These are phyloP conservation scores for Torymus texanus DNA, from an alignment of 2,888 invertebrate genomes.

Conservation along the genomic window DNA sequence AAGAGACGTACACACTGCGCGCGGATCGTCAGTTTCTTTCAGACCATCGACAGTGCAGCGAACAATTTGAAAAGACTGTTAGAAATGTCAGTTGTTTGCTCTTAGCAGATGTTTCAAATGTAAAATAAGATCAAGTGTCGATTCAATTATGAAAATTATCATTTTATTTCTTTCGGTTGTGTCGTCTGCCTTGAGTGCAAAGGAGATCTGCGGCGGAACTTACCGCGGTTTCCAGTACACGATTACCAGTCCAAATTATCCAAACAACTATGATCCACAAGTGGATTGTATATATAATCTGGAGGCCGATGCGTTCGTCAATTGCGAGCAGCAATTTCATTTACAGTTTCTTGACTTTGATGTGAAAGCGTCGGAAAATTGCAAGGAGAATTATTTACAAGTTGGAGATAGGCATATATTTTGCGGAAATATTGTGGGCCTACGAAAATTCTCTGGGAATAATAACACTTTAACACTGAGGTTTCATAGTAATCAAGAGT, in stretches of 20 bases:
- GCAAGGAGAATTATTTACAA: constrained; percentile 77
- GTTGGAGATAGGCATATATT: constrained; percentile 75
- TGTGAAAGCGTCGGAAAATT: constrained; percentile 76
- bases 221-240: constrained; percentile 76
- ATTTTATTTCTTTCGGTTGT: not conserved
- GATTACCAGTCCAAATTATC: constrained; percentile 77
- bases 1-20: constrained; percentile 62
- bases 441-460: constrained; percentile 75
- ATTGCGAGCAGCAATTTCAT: constrained; percentile 77
- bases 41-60: constrained; percentile 18
- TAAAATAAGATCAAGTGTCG: too few species aligned
- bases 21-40: constrained; percentile 60
- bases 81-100: too few species aligned
- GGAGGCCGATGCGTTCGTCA: constrained; percentile 73
- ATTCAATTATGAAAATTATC: constrained; percentile 23
- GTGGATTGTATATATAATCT: constrained; percentile 76
- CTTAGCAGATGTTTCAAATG: too few species aligned
- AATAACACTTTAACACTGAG: constrained; percentile 76
- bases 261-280: constrained; percentile 74
- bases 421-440: constrained; percentile 77
- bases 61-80: too few species aligned
- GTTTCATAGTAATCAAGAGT: constrained; percentile 74
- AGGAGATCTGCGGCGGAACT: constrained; percentile 72
- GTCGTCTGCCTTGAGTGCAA: not conserved
- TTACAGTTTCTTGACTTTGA: constrained; percentile 79